A percentile compares a stretch with the other conserved stretches of the same genome.
phyloP scores from a whole-genome alignment of 2,888 invertebrate species.

The Cylindroiulus punctatus region DNA sequence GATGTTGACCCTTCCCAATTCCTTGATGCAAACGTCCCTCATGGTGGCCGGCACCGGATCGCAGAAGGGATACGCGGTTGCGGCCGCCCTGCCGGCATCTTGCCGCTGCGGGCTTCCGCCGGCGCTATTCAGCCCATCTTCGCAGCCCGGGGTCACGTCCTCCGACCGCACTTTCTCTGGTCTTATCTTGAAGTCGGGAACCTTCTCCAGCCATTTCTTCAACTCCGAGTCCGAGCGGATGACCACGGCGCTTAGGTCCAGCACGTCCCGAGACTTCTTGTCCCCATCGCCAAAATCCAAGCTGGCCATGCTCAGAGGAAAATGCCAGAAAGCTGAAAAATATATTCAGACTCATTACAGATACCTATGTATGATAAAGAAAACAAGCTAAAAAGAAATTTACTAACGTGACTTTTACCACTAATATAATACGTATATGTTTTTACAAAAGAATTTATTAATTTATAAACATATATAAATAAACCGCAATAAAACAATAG shows the following conservation, averaged over 20 bases:
- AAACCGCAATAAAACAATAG: too few species aligned
- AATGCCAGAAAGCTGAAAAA: background rate
- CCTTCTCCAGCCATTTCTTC: conserved; percentile 82
- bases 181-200: conserved; percentile 89
- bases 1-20: conserved; percentile 84
- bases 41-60: conserved; percentile 87
- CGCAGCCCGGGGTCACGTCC: conserved; percentile 79
- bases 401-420: too few species aligned
- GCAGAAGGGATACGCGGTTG: conserved; percentile 71
- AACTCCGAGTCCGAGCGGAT: conserved; percentile 85
- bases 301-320: background rate
- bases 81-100: conserved; percentile 76
- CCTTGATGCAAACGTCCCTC: conserved; percentile 77
- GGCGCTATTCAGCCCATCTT: conserved; percentile 57
- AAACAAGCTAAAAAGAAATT: too few species aligned
- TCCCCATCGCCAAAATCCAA: conserved; percentile 75
- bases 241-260: conserved; percentile 83
- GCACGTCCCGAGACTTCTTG: conserved; percentile 78
- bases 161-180: conserved; percentile 84
- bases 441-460: too few species aligned
- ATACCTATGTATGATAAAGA: too few species aligned
- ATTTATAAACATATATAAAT: too few species aligned
- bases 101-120: background rate
- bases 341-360: background rate
- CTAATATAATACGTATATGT: too few species aligned